Percentiles rank a stretch among this genome's conserved stretches.
Conservation (phyloP, 37 sponge, comb jelly and placozoan genomes). For the Axinella damicornis region DNA sequence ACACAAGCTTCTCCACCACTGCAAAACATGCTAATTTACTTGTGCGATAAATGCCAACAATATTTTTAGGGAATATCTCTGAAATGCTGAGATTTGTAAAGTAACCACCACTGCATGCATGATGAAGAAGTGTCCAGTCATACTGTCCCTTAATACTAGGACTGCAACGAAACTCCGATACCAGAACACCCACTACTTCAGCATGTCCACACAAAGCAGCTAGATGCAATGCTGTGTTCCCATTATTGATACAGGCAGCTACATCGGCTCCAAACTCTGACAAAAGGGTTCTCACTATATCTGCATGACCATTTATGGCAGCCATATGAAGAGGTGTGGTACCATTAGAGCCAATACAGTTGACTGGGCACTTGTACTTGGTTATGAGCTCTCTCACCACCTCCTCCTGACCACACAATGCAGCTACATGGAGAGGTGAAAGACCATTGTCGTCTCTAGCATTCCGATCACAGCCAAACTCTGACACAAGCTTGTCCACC, state of each 20-base stretch:
- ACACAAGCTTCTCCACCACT: background rate
- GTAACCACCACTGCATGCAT: background rate
- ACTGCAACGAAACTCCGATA: background rate
- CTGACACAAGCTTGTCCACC: background rate
- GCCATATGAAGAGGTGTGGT: conserved; percentile 12
- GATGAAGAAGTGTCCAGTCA: too few species aligned
- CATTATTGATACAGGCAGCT: background rate
- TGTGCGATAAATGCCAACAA: too few species aligned
- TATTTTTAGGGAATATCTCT: too few species aligned
- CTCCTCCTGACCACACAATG: background rate
- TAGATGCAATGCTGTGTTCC: background rate
- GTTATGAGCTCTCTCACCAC: conserved; percentile 2
- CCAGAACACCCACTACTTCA: background rate
- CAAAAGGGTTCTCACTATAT: background rate
- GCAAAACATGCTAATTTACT: background rate
- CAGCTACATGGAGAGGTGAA: conserved; percentile 17
- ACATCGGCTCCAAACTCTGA: conserved; percentile 6
- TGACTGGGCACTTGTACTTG: background rate
- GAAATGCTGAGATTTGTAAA: background rate
- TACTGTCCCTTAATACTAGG: background rate
- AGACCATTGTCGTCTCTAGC: background rate
- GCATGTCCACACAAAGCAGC: conserved; percentile 6
- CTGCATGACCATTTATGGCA: background rate
- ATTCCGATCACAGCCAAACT: conserved; percentile 7
- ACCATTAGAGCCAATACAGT: background rate